Percentiles rank a stretch among this genome's conserved stretches.
These are phyloP conservation scores for Cotesia typhae DNA, from an alignment of 1,140 invertebrate species.

Conservation along the genomic window DNA sequence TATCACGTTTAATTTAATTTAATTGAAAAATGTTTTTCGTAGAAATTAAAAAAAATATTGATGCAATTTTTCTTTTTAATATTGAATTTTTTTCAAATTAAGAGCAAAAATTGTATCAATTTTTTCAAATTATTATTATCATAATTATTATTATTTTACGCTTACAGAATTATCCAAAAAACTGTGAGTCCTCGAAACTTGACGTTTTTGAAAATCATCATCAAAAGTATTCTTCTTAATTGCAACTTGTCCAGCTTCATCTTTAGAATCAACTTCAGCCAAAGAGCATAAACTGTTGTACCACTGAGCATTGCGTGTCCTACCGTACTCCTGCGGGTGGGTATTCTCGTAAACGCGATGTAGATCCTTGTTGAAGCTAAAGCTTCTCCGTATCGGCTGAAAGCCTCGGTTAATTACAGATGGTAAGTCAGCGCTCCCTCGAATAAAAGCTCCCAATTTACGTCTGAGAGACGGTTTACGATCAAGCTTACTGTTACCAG, in stretches of 20 bases:
- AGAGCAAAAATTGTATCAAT: no score
- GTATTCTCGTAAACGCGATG: constrained; percentile 45
- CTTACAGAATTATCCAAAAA: constrained; percentile 52
- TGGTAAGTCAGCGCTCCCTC: constrained; percentile 54
- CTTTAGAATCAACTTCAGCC: constrained; percentile 42
- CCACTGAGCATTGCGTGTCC: constrained; percentile 49
- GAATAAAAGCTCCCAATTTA: constrained; percentile 53
- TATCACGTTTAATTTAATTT: no score
- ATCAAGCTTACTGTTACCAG: constrained; percentile 41
- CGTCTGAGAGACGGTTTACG: constrained; percentile 51
- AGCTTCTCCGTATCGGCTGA: constrained; percentile 55
- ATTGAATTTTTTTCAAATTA: no score
- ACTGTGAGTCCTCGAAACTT: constrained; percentile 45
- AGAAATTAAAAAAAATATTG: no score
- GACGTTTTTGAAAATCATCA: constrained; percentile 12
- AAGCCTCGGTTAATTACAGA: constrained; percentile 55
- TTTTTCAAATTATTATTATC: not conserved
- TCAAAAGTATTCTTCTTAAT: not conserved
- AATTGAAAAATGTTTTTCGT: no score
- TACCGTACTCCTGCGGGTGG: constrained; percentile 39
- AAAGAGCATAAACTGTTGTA: constrained; percentile 57
- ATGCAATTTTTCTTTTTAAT: no score
- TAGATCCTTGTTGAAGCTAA: constrained; percentile 56
- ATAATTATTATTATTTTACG: not conserved
- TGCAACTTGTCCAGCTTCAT: constrained; percentile 38